A percentile compares a stretch with the other conserved stretches of the same genome.
phyloP scores from a whole-genome alignment of 1,140 invertebrate species.

The Lordiphosa clarofinis region DNA sequence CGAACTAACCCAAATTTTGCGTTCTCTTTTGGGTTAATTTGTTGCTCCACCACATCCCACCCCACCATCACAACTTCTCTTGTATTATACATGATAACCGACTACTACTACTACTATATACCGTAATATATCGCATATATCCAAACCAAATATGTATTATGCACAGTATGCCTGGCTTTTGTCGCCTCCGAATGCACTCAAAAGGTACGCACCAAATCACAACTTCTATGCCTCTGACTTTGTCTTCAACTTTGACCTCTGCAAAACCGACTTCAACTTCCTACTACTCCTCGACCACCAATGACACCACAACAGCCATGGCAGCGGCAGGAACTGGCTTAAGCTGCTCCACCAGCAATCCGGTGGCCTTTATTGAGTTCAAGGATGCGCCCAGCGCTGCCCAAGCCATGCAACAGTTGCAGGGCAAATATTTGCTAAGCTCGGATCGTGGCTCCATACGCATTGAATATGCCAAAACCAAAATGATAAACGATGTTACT shows the following conservation, averaged over 20 bases:
- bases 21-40: constrained; percentile 49
- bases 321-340: constrained; percentile 37
- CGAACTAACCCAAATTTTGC: constrained; percentile 19
- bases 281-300: constrained; percentile 30
- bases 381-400: constrained; percentile 93
- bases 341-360: constrained; percentile 45
- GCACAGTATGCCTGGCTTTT: constrained; percentile 96
- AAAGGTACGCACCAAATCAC: constrained; percentile 86
- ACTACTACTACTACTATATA: constrained; percentile 23
- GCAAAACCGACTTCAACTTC: constrained; percentile 64
- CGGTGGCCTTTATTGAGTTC: constrained; percentile 98
- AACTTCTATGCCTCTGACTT: constrained; percentile 75
- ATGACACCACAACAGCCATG: constrained; percentile 19
- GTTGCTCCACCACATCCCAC: constrained; percentile 30
- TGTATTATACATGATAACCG: constrained; percentile 72
- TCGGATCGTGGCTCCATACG: constrained; percentile 97
- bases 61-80: constrained; percentile 18
- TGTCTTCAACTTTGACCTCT: constrained; percentile 65
- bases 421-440: constrained; percentile 95
- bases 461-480: constrained; percentile 98
- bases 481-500: constrained; percentile 85
- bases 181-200: constrained; percentile 97
- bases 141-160: constrained; percentile 63
- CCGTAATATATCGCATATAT: constrained; percentile 40
- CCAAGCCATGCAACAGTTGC: constrained; percentile 93